phyloP scores from a whole-genome alignment of 1,140 invertebrate genomes.

The Megalonaias nervosa region DNA sequence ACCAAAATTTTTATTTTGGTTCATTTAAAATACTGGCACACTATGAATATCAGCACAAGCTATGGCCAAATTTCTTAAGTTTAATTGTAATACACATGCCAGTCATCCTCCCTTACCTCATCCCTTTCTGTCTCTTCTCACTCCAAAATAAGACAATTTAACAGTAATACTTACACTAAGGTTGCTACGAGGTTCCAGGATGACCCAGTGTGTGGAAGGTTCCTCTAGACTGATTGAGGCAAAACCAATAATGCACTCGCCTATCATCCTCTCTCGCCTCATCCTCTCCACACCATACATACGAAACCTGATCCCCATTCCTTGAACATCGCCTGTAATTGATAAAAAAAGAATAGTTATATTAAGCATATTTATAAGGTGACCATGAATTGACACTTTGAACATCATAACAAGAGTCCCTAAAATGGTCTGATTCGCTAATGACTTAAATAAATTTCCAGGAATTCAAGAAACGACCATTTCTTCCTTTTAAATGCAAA shows the following conservation, averaged over 20 bases:
- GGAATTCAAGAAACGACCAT: too few relatives aligned
- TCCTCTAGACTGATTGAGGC: slow-evolving; percentile 89
- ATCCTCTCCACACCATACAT: slow-evolving; percentile 92
- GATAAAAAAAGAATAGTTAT: slow-evolving; percentile 13
- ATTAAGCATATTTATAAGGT: background rate
- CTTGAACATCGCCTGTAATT: slow-evolving; percentile 86
- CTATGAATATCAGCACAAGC: background rate
- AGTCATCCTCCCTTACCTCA: too few relatives aligned
- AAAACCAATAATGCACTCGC: slow-evolving; percentile 91
- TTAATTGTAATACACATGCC: too few relatives aligned
- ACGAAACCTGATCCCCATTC: slow-evolving; percentile 90
- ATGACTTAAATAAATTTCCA: too few relatives aligned
- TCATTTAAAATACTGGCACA: background rate
- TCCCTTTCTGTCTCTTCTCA: background rate
- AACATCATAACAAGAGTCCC: background rate
- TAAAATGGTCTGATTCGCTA: background rate
- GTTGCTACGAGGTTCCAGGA: slow-evolving; percentile 85
- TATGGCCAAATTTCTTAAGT: background rate
- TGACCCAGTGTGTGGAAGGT: slow-evolving; percentile 91
- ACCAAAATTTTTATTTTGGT: background rate
- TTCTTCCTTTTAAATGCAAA: too few relatives aligned
- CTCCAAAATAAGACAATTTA: background rate
- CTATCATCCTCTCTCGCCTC: slow-evolving; percentile 89
- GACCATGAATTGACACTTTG: background rate
- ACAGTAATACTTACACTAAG: slow-evolving; percentile 79